These are phyloP conservation scores for Squalus acanthias DNA, from an alignment of 2,797 vertebrate species.

Conservation along the genomic window DNA sequence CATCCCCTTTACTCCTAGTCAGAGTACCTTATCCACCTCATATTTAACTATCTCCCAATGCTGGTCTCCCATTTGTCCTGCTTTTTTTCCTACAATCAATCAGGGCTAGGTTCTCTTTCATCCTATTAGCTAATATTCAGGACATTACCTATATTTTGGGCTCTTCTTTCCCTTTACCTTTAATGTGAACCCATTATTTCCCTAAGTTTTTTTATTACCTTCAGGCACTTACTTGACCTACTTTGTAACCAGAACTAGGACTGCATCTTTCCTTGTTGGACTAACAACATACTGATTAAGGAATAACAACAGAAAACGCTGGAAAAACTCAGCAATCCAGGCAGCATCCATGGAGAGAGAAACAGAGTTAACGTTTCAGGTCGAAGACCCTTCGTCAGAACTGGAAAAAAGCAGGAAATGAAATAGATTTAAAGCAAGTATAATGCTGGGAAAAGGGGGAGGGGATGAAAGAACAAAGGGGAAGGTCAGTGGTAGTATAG, in stretches of 20 bases:
- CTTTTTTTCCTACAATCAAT: neutral
- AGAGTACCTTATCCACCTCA: neutral
- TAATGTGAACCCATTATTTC: neutral
- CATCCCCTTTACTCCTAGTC: neutral
- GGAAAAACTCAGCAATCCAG: no score
- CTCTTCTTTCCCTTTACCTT: no score
- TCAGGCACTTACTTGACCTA: neutral
- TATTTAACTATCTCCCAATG: neutral
- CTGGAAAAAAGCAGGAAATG: no score
- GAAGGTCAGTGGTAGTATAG: no score
- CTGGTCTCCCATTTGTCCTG: neutral
- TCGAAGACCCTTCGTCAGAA: no score
- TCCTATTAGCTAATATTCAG: neutral
- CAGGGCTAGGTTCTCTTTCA: neutral
- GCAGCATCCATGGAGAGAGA: no score
- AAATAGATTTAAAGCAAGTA: no score
- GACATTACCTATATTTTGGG: neutral
- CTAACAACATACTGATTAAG: neutral
- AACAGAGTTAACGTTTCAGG: no score
- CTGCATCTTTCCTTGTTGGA: neutral
- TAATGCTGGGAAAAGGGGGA: no score
- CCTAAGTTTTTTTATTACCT: no score
- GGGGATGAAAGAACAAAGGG: no score
- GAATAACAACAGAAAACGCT: no score
- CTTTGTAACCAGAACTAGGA: neutral